Conservation (phyloP, 2,113 vertebrate genomes). For the Ammodytes marinus region DNA sequence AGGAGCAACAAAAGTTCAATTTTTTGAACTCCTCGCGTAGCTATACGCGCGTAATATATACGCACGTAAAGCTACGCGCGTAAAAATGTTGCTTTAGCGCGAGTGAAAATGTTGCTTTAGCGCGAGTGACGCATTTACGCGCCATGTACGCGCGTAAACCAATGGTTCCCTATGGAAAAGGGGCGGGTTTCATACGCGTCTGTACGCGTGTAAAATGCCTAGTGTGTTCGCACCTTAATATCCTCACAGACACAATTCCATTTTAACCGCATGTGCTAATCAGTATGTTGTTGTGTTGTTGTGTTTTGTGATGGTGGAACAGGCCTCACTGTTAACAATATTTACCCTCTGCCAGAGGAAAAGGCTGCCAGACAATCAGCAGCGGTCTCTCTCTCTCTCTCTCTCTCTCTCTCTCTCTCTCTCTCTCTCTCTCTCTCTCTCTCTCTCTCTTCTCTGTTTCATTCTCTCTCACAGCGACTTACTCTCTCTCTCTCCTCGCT, state of each 20-base stretch:
- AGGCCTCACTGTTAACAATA: constrained; percentile 51
- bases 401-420: neutral
- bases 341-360: constrained; percentile 56
- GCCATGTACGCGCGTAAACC: too few relatives aligned
- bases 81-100: too few relatives aligned
- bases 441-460: constrained; percentile 19
- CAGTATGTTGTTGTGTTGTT: constrained; percentile 50
- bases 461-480: constrained; percentile 12
- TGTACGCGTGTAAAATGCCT: too few relatives aligned
- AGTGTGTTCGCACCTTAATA: too few relatives aligned
- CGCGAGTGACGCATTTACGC: too few relatives aligned
- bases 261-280: constrained; percentile 51
- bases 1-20: too few relatives aligned
- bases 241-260: constrained; percentile 9
- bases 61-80: too few relatives aligned
- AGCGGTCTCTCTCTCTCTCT: neutral
- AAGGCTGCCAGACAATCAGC: constrained; percentile 58
- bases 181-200: too few relatives aligned
- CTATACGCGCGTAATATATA: too few relatives aligned
- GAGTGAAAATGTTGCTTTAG: too few relatives aligned
- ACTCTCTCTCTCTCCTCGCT: constrained; percentile 22
- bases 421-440: constrained; percentile 1
- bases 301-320: constrained; percentile 39
- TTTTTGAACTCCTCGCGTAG: too few relatives aligned
- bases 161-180: too few relatives aligned